Evolutionary conservation across 2,113 vertebrate genomes (phyloP).

Genomic region (Alouatta palliata): DNA sequence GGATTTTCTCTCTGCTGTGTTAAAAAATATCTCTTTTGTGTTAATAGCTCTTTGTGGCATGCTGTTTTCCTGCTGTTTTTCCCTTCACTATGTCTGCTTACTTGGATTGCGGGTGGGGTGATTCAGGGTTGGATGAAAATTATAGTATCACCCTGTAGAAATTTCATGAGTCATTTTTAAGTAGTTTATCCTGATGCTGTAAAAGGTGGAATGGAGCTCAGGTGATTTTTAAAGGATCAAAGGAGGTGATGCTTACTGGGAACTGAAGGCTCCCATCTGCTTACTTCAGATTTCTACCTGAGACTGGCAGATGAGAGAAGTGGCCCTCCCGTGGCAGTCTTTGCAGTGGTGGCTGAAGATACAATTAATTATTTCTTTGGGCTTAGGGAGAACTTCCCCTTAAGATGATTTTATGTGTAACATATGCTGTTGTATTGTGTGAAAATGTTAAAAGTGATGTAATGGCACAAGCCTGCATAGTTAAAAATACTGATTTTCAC

Average conservation of each 20-base stretch:
- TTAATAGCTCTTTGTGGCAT: background rate
- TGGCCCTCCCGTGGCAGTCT: background rate
- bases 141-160: background rate
- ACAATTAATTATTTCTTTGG: background rate
- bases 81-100: background rate
- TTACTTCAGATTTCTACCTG: background rate
- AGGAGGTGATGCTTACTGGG: background rate
- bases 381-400: background rate
- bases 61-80: background rate
- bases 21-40: background rate
- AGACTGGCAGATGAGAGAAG: background rate
- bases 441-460: conserved; percentile 13
- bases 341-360: background rate
- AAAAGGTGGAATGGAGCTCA: background rate
- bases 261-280: background rate
- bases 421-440: conserved; percentile 3
- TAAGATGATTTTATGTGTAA: background rate
- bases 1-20: background rate
- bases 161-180: background rate
- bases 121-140: background rate
- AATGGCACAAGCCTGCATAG: background rate
- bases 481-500: conserved; percentile 40
- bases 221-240: background rate
- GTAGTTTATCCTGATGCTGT: background rate
- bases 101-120: background rate